Evolutionary conservation across 2,888 invertebrate species (phyloP).

Genomic region (Drosophila putrida): DNA sequence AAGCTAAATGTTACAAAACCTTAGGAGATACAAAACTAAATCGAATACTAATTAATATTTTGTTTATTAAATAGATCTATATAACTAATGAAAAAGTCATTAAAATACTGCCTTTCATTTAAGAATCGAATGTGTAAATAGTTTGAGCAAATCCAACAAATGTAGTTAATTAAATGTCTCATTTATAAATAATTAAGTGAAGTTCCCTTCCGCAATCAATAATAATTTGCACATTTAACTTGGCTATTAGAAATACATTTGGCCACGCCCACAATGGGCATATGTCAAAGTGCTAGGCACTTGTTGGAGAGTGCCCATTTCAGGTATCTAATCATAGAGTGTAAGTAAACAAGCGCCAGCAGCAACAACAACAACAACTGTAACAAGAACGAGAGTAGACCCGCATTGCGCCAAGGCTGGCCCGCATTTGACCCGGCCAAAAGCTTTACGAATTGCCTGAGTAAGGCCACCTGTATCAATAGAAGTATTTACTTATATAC

Average conservation of each 20-base stretch:
- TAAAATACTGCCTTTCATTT: background rate
- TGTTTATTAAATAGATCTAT: no score
- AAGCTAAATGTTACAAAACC: no score
- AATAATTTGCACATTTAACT: slow-evolving; percentile 33
- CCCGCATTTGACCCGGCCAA: slow-evolving; percentile 64
- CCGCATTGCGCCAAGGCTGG: slow-evolving; percentile 70
- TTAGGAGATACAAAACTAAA: no score
- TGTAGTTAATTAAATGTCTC: slow-evolving; percentile 3
- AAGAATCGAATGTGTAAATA: background rate
- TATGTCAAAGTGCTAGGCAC: slow-evolving; percentile 42
- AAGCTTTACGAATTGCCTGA: slow-evolving; percentile 51
- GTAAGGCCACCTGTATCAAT: slow-evolving; percentile 71
- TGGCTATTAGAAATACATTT: slow-evolving; percentile 26
- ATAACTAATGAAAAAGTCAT: background rate
- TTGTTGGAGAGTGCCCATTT: slow-evolving; percentile 33
- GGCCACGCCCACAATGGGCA: slow-evolving; percentile 25
- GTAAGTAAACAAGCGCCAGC: slow-evolving; percentile 41
- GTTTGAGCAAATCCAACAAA: background rate
- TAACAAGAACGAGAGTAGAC: slow-evolving; percentile 17
- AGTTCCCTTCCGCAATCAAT: slow-evolving; percentile 13
- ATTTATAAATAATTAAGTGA: slow-evolving; percentile 10
- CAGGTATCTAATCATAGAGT: slow-evolving; percentile 36
- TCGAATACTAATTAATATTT: no score
- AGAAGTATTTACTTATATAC: slow-evolving; percentile 34
- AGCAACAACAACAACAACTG: slow-evolving; percentile 2